phyloP scores from a whole-genome alignment of 2,888 invertebrate species.

The Macrostomum cliftonense region DNA sequence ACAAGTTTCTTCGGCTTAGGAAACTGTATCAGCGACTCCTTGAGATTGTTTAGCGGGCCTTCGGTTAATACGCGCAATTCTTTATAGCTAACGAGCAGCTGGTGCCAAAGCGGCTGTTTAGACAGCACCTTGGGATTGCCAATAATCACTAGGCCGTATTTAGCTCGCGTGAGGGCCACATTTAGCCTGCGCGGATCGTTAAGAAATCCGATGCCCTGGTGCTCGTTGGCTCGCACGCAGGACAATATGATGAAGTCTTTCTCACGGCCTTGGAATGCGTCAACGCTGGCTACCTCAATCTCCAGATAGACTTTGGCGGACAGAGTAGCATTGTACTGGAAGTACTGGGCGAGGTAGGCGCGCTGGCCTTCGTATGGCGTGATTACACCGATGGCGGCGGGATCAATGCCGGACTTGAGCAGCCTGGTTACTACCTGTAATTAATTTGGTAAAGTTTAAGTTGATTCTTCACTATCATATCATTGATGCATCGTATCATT shows the following conservation, averaged over 20 bases:
- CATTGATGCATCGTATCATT: too few relatives aligned
- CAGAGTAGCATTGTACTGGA: conserved; percentile 92
- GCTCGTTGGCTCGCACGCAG: conserved; percentile 91
- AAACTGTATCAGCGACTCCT: conserved; percentile 85
- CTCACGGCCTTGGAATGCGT: conserved; percentile 95
- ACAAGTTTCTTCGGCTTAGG: conserved; percentile 76
- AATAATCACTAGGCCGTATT: conserved; percentile 83
- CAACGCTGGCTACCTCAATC: conserved; percentile 96
- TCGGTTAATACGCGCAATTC: conserved; percentile 89
- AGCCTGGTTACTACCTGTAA: conserved; percentile 47
- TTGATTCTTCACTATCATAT: too few relatives aligned
- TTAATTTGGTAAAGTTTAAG: too few relatives aligned
- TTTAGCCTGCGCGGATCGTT: conserved; percentile 92
- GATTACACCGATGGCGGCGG: conserved; percentile 85
- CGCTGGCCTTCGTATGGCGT: conserved; percentile 97
- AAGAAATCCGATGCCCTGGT: conserved; percentile 92
- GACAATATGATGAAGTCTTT: conserved; percentile 98
- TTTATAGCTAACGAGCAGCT: conserved; percentile 84
- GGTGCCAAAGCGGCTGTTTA: conserved; percentile 95
- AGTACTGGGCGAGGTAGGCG: conserved; percentile 83
- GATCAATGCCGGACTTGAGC: conserved; percentile 75
- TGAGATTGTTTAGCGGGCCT: conserved; percentile 85
- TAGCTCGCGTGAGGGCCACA: conserved; percentile 83
- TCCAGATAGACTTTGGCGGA: conserved; percentile 84
- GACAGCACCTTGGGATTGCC: conserved; percentile 96